Evolutionary conservation across 2,888 invertebrate species (phyloP).

Genomic region (Luffia ferchaultella): DNA sequence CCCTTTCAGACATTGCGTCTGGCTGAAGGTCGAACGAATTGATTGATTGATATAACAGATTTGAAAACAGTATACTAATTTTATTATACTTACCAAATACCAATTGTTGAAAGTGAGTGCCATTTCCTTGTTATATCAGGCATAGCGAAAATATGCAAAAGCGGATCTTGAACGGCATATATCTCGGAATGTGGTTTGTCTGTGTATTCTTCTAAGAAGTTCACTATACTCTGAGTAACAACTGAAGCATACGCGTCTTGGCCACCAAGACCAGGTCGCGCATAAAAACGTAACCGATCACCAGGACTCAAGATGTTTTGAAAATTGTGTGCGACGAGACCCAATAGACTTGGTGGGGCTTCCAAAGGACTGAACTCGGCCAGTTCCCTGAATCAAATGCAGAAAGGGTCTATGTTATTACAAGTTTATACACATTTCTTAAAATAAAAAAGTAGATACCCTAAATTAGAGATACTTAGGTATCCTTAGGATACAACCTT

Average conservation of each 20-base stretch:
- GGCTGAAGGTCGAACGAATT: too few relatives aligned
- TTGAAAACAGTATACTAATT: too few relatives aligned
- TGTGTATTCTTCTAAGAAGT: conserved; percentile 38
- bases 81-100: conserved; percentile 49
- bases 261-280: conserved; percentile 24
- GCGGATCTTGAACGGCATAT: conserved; percentile 30
- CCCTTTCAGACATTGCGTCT: too few relatives aligned
- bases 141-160: conserved; percentile 35
- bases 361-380: conserved; percentile 26
- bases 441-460: not conserved
- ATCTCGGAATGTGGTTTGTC: conserved; percentile 32
- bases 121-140: conserved; percentile 42
- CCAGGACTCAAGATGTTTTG: conserved; percentile 29
- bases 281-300: conserved; percentile 28
- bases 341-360: conserved; percentile 38
- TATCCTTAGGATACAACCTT: not conserved
- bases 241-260: conserved; percentile 32
- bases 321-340: conserved; percentile 45
- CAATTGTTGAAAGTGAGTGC: conserved; percentile 40
- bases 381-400: conserved; percentile 1
- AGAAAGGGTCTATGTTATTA: too few relatives aligned
- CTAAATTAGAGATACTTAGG: not conserved
- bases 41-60: too few relatives aligned
- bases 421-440: not conserved
- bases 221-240: conserved; percentile 35